Base-by-base conservation (phyloP, 2,797 vertebrate species). In the Scyliorhinus canicula region DNA sequence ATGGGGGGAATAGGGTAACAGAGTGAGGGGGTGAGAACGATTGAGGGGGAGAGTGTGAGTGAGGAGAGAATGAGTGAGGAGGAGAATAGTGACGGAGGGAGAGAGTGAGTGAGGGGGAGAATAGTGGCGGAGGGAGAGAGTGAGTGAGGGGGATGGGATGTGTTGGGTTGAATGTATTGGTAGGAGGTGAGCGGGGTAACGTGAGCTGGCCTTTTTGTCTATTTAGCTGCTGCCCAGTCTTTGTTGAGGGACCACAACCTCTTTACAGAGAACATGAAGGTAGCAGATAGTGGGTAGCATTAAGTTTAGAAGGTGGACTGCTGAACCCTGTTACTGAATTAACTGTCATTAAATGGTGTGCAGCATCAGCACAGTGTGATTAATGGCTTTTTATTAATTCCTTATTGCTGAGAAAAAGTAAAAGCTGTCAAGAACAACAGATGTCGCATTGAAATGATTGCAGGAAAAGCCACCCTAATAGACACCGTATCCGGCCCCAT, bases 311-410 rank as follows among this genome's bases (percentile, higher is more conserved):
- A 63, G 4, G 57, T 40, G 88, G 88, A 24, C 65, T 63, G 57
- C 88, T 65, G 88, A 9, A 63, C 44, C 26, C 88, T 24, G 60
- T 24, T 24, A 21, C 3, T 65, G 57, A 44, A 91, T 24, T 91
- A 63, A 91, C 60, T 91, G 57, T 44, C 57, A 44, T 63, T 44
- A 91, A 63, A 21, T 44, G 7, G 86, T 60, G 55, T 60, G 52
- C 86, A 88, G 86, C 14, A 5, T 19, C 28, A 88, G 55, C 55
- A n/a, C 40, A 7, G 35, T 4, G 60, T 91, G 88, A 91, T 91
- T 91, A 44, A 91, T 91, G 57, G 35, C 57, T 91, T 91, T 91
- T 91, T 91, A 82, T 82, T 82, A 44, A 91, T 91, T 63, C 88
- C 9, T 91, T 91, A 91, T 65, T 91, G 88, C 57, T 26, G 57